A percentile compares a stretch with the other conserved stretches of the same genome.
These are phyloP conservation scores for Montipora capricornis DNA, from an alignment of 64 coral and sea anemone genomes.

Conservation along the genomic window DNA sequence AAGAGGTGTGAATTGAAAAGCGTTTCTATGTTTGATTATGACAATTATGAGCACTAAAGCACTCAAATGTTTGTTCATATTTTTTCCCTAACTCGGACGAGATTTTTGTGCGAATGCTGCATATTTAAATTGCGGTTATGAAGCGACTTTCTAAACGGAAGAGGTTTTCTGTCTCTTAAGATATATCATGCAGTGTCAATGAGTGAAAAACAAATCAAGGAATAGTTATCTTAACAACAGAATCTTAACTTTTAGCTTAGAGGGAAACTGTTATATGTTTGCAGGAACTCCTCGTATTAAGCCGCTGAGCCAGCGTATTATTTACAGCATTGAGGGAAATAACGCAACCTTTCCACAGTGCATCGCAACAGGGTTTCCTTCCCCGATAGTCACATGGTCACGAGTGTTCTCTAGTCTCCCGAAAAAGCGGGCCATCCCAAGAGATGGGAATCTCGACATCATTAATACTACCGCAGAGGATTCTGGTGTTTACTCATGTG, in stretches of 20 bases:
- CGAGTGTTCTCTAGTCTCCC: constrained; percentile 49
- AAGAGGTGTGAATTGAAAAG: constrained; percentile 20
- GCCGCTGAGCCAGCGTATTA: neutral
- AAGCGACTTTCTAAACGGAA: too few relatives aligned
- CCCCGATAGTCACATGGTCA: constrained; percentile 57
- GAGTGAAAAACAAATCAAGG: too few relatives aligned
- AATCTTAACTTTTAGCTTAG: neutral
- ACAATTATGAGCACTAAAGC: too few relatives aligned
- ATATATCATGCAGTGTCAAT: too few relatives aligned
- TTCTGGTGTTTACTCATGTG: constrained; percentile 62
- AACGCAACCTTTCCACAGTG: constrained; percentile 35
- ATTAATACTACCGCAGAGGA: constrained; percentile 4
- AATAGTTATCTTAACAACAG: too few relatives aligned
- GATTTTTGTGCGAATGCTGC: too few relatives aligned
- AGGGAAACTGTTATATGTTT: neutral
- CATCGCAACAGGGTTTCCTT: constrained; percentile 53
- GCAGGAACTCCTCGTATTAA: constrained; percentile 52
- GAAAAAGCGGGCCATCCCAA: neutral
- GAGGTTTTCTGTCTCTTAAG: too few relatives aligned
- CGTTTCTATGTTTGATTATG: too few relatives aligned
- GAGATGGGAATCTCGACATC: constrained; percentile 33
- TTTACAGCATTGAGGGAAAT: constrained; percentile 44
- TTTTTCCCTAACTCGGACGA: too few relatives aligned
- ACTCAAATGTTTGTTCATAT: too few relatives aligned
- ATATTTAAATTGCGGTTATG: too few relatives aligned